These are phyloP conservation scores for Onthophagus sagittarius DNA, from an alignment of 2,888 invertebrate genomes.

Conservation along the genomic window DNA sequence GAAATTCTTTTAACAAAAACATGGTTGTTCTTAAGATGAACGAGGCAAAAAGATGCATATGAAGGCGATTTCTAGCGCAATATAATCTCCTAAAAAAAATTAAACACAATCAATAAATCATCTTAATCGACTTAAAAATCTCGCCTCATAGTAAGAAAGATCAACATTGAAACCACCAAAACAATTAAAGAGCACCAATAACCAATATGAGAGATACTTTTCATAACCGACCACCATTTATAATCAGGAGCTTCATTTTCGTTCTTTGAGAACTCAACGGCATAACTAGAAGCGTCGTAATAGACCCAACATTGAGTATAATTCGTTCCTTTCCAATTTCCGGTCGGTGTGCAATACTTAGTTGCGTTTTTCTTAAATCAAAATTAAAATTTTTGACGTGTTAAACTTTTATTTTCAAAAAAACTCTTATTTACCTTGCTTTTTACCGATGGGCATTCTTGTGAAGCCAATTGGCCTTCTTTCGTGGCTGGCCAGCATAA, in stretches of 20 bases:
- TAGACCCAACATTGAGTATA: constrained; percentile 48
- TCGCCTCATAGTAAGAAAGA: constrained; percentile 55
- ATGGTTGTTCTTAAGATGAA: constrained; percentile 60
- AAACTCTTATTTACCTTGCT: neutral
- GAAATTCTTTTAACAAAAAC: constrained; percentile 55
- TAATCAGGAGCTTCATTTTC: constrained; percentile 37
- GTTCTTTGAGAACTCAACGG: constrained; percentile 34
- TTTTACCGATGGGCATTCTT: constrained; percentile 47
- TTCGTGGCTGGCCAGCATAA: constrained; percentile 53
- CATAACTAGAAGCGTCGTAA: constrained; percentile 36
- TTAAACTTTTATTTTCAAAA: neutral
- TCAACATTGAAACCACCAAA: constrained; percentile 51
- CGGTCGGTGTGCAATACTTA: constrained; percentile 49
- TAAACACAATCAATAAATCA: constrained; percentile 5
- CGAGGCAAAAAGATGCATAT: constrained; percentile 63
- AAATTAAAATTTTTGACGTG: neutral
- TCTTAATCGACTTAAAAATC: neutral
- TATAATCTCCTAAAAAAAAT: constrained; percentile 53
- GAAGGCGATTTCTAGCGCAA: constrained; percentile 63
- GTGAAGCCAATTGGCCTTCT: constrained; percentile 44
- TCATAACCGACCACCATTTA: constrained; percentile 53
- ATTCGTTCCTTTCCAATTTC: constrained; percentile 54
- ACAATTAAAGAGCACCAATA: constrained; percentile 54
- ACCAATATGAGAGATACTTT: constrained; percentile 52
- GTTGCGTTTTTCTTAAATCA: constrained; percentile 46